Evolutionary conservation across 2,113 vertebrate genomes (phyloP).

Genomic region (Ctenomys sociabilis): DNA sequence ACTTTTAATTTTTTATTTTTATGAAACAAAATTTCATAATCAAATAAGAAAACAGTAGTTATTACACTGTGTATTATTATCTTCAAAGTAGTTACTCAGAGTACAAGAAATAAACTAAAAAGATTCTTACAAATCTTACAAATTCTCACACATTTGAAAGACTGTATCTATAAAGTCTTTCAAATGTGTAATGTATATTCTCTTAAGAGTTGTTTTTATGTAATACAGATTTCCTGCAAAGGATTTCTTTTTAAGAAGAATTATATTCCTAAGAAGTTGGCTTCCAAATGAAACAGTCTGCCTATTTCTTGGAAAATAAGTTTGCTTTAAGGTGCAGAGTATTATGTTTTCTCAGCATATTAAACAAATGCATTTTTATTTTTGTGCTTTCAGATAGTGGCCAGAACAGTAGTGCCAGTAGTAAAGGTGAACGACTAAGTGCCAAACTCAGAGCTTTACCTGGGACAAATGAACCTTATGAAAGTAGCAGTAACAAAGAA

Average conservation of each 20-base stretch:
- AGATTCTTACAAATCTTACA: background rate
- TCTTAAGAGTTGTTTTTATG: background rate
- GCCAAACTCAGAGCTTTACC: constrained; percentile 92
- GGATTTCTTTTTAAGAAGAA: constrained; percentile 2
- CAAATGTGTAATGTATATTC: background rate
- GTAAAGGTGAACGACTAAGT: constrained; percentile 92
- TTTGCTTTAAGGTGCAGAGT: constrained; percentile 56
- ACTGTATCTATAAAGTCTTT: background rate
- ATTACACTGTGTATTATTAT: background rate
- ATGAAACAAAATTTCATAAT: background rate
- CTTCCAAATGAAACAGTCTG: constrained; percentile 7
- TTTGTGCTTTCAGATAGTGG: constrained; percentile 88
- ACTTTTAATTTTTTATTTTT: background rate
- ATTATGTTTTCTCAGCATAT: constrained; percentile 7
- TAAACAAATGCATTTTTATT: constrained; percentile 69
- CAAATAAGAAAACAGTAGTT: background rate
- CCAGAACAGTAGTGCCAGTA: constrained; percentile 87
- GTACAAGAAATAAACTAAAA: background rate
- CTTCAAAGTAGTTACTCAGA: background rate
- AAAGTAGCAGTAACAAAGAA: constrained; percentile 91
- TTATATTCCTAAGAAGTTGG: background rate
- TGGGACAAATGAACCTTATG: constrained; percentile 92
- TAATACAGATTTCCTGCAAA: background rate
- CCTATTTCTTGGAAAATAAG: constrained; percentile 68
- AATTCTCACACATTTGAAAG: background rate